Percentiles rank a stretch among this genome's conserved stretches.
phyloP scores from a whole-genome alignment of 2,797 vertebrate species.

The Trachops cirrhosus region DNA sequence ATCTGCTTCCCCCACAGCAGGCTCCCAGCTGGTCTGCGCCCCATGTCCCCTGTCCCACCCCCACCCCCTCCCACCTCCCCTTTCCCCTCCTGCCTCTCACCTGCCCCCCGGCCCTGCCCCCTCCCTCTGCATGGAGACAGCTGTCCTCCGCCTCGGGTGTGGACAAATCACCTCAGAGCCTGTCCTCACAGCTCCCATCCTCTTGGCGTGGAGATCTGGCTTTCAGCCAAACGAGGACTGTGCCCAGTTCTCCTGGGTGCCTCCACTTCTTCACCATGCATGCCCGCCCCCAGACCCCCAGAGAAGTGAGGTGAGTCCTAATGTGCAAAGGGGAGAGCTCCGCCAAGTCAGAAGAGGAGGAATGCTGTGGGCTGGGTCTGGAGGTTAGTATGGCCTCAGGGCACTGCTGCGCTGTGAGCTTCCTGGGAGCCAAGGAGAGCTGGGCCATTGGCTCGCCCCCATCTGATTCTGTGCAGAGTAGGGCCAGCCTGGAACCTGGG shows the following conservation, averaged over 20 bases:
- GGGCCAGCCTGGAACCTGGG: background rate
- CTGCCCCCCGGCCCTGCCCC: no score
- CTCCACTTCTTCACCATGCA: background rate
- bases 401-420: background rate
- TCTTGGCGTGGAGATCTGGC: background rate
- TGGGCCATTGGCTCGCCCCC: background rate
- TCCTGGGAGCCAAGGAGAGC: background rate
- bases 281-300: background rate
- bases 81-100: no score
- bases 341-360: background rate
- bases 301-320: background rate
- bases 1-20: background rate
- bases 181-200: accelerated
- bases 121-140: background rate
- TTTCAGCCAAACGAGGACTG: background rate
- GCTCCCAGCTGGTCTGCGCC: no score
- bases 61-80: no score
- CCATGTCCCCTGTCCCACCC: accelerated
- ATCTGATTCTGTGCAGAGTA: no score
- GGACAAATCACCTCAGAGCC: background rate
- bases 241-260: accelerated
- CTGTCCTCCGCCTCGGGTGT: no score
- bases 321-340: background rate
- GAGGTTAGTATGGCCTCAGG: background rate
- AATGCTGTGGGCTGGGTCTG: accelerated